phyloP scores from a whole-genome alignment of 2,113 vertebrate species.

The Solea solea region DNA sequence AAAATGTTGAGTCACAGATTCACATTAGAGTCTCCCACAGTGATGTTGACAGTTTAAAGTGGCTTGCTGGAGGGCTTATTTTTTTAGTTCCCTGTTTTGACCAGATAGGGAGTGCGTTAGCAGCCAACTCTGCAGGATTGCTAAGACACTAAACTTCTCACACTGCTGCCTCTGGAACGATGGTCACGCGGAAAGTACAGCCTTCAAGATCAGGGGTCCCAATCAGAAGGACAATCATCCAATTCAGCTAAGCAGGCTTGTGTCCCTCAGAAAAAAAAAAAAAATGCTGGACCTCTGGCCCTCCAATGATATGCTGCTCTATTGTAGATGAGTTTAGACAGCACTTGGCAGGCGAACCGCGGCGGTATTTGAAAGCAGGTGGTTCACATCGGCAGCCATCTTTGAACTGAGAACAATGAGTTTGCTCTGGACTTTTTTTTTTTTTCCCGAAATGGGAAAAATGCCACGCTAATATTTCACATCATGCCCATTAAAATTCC shows the following conservation, averaged over 20 bases:
- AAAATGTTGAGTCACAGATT: slow-evolving; percentile 14
- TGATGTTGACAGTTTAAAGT: slow-evolving; percentile 7
- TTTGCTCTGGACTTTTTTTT: slow-evolving; percentile 25
- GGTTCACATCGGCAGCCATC: slow-evolving; percentile 56
- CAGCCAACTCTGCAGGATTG: slow-evolving; percentile 29
- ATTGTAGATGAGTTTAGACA: slow-evolving; percentile 44
- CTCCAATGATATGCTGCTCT: slow-evolving; percentile 1
- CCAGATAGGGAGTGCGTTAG: slow-evolving; percentile 32
- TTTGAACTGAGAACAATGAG: slow-evolving; percentile 51
- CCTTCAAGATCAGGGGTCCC: slow-evolving; percentile 1
- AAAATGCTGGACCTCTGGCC: slow-evolving; percentile 6
- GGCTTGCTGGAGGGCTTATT: slow-evolving; percentile 16
- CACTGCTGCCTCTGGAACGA: slow-evolving; percentile 5
- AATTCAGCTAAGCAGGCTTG: slow-evolving; percentile 34
- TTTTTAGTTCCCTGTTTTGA: slow-evolving; percentile 28
- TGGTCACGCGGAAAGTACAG: slow-evolving; percentile 7
- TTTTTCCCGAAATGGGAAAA: slow-evolving; percentile 54
- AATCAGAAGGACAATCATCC: slow-evolving; percentile 12
- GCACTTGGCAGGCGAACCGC: slow-evolving; percentile 49
- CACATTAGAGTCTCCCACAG: slow-evolving; percentile 6
- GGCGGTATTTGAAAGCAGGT: slow-evolving; percentile 50
- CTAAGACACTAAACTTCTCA: slow-evolving; percentile 18
- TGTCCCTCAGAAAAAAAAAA: slow-evolving; percentile 3
- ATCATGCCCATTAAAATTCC: slow-evolving; percentile 67
- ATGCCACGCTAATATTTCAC: slow-evolving; percentile 62